Base-by-base conservation (phyloP, 2,888 invertebrate species). In the Chesias legatella region DNA sequence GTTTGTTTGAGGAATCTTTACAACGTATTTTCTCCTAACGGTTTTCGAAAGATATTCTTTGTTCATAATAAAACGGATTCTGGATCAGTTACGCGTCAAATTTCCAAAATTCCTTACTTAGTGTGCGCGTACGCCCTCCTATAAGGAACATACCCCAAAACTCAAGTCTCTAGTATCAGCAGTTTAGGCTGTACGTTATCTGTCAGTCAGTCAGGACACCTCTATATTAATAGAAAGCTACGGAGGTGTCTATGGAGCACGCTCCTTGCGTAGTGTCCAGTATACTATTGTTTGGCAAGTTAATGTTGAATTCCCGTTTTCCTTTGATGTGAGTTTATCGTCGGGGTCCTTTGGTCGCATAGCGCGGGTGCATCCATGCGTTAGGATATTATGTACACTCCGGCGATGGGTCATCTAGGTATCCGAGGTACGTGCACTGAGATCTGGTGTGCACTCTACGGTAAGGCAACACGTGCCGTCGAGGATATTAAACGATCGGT, bases 241-340 rank as follows among this genome's bases (percentile, higher is more conserved):
- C 29, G 29, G 22, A 22, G 13, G 17, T 33, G 41, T 10, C 24
- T 34, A 21, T 29, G 20, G 24, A 32, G 11, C 22, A 17, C 25
- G 10, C 33, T 33, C 39, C 13, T 49, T 45, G 17, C 34, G 44
- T 41, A 50, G 29, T 41, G 52, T 48, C 50, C 49, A 44, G 43
- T 58, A 43, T 53, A 55, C 47, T 58, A 63, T 73, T 60, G 67
- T 73, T 69, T 67, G 63, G 60, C 53, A 67, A 73, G 73, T 73
- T 73, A 66, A 67, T 73, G 72, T 76, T 73, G 70, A 76, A 77
- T 72, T 65, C 63, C 61, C 60, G 52, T 55, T 60, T 67, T 64
- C 63, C 81, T 83, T 83, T 83, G 82, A 84, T 79, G 81, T 81
- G 67, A 71, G 67, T 58, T 68, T 68, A 72, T 70, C 65, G 70